Evolutionary conservation across 2,113 vertebrate species (phyloP).

Genomic region (Alces alces): DNA sequence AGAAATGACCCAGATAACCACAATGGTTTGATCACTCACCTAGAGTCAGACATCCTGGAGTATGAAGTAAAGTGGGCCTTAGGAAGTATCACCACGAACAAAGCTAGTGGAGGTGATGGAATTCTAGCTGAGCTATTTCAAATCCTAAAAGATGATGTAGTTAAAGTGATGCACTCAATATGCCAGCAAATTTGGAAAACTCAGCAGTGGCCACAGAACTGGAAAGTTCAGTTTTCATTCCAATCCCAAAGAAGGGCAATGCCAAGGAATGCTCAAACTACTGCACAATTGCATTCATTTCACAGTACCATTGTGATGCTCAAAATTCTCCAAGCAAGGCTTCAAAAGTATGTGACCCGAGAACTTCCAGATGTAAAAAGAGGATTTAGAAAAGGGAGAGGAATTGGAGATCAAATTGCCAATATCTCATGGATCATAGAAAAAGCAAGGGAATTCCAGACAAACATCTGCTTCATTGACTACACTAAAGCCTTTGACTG

Average conservation of each 20-base stretch:
- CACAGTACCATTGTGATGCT: background rate
- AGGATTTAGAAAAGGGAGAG: background rate
- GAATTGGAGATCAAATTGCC: background rate
- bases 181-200: background rate
- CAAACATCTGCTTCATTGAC: background rate
- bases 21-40: background rate
- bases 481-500: background rate
- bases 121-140: background rate
- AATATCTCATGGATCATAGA: background rate
- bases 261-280: background rate
- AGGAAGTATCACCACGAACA: background rate
- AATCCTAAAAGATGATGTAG: background rate
- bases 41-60: background rate
- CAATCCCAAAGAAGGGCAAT: background rate
- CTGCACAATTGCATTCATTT: background rate
- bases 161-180: background rate
- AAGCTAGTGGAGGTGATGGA: background rate
- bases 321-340: background rate
- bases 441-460: background rate
- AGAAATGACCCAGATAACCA: background rate
- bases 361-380: background rate
- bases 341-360: background rate
- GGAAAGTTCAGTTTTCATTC: background rate
- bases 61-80: background rate
- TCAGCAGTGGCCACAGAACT: background rate